These are phyloP conservation scores for Tortrix viridana DNA, from an alignment of 2,888 invertebrate species.

Conservation along the genomic window DNA sequence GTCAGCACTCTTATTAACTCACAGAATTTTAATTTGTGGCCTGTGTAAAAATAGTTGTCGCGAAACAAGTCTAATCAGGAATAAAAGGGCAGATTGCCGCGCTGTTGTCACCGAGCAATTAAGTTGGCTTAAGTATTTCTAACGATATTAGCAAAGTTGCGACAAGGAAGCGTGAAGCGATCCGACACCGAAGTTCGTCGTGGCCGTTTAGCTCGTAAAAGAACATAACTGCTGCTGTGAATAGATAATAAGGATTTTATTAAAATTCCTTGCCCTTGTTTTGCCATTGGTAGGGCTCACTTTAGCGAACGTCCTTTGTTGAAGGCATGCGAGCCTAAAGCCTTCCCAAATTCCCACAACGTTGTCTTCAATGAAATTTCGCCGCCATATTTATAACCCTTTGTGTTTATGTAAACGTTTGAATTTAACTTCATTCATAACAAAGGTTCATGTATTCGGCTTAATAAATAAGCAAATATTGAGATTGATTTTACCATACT, in stretches of 20 bases:
- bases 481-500: too few species aligned
- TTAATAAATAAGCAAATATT: constrained; percentile 11
- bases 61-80: not conserved
- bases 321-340: constrained; percentile 64
- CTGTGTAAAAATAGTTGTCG: not conserved
- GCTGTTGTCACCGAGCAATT: constrained; percentile 59
- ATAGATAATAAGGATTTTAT: constrained; percentile 82
- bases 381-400: constrained; percentile 57
- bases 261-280: constrained; percentile 81
- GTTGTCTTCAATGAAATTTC: constrained; percentile 65
- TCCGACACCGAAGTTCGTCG: constrained; percentile 62
- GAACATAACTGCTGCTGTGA: constrained; percentile 75
- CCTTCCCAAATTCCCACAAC: constrained; percentile 58
- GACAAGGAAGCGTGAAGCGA: constrained; percentile 58
- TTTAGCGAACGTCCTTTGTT: constrained; percentile 66
- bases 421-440: constrained; percentile 49
- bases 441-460: constrained; percentile 40
- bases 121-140: constrained; percentile 58
- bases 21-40: too few species aligned
- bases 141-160: constrained; percentile 69
- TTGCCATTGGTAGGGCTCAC: constrained; percentile 64
- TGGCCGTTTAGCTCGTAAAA: constrained; percentile 73
- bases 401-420: constrained; percentile 53
- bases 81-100: constrained; percentile 45
- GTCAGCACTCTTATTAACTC: too few species aligned